Conservation (phyloP, 2,888 invertebrate genomes). For the Clanis bilineata region DNA sequence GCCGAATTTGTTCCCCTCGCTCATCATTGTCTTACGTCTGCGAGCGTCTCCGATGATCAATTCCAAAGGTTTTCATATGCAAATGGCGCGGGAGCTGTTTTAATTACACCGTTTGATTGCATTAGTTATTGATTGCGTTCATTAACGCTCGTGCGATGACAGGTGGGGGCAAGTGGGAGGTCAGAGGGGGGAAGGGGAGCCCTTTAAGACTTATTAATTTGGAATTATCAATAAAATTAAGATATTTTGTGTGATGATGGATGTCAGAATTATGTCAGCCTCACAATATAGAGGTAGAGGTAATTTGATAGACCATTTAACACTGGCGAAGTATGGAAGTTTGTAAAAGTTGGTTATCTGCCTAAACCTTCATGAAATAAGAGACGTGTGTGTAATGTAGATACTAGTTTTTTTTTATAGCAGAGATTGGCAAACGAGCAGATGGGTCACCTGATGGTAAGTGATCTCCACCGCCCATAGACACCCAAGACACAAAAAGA, state of each 20-base stretch:
- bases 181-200: slow-evolving; percentile 30
- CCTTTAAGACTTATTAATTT: slow-evolving; percentile 44
- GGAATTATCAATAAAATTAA: slow-evolving; percentile 10
- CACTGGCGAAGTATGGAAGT: too few species aligned
- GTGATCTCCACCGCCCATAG: too few species aligned
- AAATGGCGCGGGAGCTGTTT: slow-evolving; percentile 74
- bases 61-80: slow-evolving; percentile 79
- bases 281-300: too few species aligned
- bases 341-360: too few species aligned
- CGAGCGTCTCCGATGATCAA: slow-evolving; percentile 59
- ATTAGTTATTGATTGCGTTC: slow-evolving; percentile 75
- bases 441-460: too few species aligned
- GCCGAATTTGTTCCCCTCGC: neutral
- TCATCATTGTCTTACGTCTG: slow-evolving; percentile 48
- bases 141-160: slow-evolving; percentile 39
- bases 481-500: too few species aligned
- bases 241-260: neutral
- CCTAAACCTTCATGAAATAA: too few species aligned
- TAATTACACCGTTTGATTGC: slow-evolving; percentile 75
- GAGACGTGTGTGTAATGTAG: too few species aligned
- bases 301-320: too few species aligned
- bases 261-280: too few species aligned
- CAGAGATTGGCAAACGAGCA: too few species aligned
- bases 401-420: too few species aligned
- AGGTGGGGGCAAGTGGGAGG: slow-evolving; percentile 34